Evolutionary conservation across 2,113 vertebrate species (phyloP).

Genomic region (Struthio camelus): DNA sequence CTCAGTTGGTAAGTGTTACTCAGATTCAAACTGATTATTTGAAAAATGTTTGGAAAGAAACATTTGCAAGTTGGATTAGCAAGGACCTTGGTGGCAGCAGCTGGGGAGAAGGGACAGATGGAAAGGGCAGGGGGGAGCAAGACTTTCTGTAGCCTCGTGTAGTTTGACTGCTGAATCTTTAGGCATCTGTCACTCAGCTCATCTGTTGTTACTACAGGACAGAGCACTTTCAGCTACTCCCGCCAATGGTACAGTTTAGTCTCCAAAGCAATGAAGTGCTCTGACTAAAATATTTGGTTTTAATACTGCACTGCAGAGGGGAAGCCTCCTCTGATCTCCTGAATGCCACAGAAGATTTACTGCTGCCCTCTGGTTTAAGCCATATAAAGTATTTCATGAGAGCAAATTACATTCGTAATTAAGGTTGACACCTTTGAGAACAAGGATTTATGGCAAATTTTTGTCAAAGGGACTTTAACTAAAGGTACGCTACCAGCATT

Average conservation of each 20-base stretch:
- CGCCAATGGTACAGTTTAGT: not conserved
- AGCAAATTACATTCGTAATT: not conserved
- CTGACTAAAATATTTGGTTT: too few species aligned
- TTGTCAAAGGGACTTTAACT: not conserved
- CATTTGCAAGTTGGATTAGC: too few species aligned
- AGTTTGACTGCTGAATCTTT: not conserved
- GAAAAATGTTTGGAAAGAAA: too few species aligned
- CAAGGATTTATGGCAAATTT: not conserved
- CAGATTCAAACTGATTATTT: rapidly evolving
- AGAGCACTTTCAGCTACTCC: not conserved
- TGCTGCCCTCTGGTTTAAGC: not conserved
- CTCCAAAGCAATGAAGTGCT: not conserved
- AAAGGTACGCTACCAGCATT: too few species aligned
- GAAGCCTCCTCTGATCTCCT: not conserved
- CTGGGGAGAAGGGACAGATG: too few species aligned
- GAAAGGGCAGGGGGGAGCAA: too few species aligned
- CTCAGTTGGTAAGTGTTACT: rapidly evolving
- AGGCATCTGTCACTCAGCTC: not conserved
- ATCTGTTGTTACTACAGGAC: not conserved
- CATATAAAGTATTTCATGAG: not conserved
- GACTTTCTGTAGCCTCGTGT: not conserved
- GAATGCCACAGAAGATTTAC: not conserved
- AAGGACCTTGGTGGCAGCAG: too few species aligned
- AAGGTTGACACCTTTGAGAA: not conserved
- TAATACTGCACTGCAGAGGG: not conserved